A percentile compares a stretch with the other conserved stretches of the same genome.
Conservation (phyloP, 2,797 vertebrate species). For the Petrocephalus sullivani region DNA sequence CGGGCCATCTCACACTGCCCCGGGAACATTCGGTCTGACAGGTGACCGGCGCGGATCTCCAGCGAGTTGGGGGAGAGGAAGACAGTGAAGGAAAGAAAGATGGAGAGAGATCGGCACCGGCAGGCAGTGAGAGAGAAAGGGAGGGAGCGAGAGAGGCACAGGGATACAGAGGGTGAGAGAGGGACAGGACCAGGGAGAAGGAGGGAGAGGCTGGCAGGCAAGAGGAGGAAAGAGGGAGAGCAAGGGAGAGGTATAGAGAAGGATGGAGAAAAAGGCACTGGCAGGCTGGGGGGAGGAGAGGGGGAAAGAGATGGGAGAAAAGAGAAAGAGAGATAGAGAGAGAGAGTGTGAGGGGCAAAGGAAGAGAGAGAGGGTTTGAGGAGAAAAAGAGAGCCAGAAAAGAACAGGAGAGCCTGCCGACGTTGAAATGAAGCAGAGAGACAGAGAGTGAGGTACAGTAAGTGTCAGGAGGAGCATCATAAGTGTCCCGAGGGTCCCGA, state of each 20-base stretch:
- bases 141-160: neutral
- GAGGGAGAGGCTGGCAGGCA: neutral
- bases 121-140: neutral
- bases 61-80: neutral
- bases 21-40: conserved; percentile 10
- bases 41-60: neutral
- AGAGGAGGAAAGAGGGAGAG: neutral
- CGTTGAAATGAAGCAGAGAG: neutral
- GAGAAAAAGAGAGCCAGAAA: neutral
- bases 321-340: neutral
- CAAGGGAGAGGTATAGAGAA: neutral
- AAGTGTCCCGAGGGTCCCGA: too few relatives aligned
- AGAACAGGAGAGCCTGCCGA: neutral
- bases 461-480: too few relatives aligned
- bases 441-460: neutral
- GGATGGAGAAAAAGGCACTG: neutral
- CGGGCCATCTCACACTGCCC: neutral
- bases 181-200: neutral
- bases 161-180: neutral
- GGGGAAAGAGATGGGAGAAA: neutral
- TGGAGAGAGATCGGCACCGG: neutral
- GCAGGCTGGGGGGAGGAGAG: neutral
- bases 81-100: too few relatives aligned
- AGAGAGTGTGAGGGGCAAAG: neutral
- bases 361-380: neutral